These are phyloP conservation scores for Pampus argenteus DNA, from an alignment of 2,797 vertebrate genomes.

Conservation along the genomic window DNA sequence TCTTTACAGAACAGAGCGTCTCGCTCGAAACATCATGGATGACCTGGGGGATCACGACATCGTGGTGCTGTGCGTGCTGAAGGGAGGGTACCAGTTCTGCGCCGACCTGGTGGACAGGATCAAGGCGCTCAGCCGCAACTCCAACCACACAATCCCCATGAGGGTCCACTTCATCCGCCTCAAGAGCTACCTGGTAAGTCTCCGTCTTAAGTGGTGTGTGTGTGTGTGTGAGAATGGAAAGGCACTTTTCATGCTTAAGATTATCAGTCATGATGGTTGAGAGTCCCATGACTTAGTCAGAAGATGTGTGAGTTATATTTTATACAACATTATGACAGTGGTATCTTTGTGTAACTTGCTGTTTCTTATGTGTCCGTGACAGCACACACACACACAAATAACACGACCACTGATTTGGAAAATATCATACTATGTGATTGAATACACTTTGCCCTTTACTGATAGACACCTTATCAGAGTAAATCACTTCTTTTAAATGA, in stretches of 20 bases:
- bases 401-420: neutral
- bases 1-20: conserved; percentile 88
- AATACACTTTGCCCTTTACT: neutral
- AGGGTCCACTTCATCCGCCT: conserved; percentile 94
- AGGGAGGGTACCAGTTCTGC: conserved; percentile 94
- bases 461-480: neutral
- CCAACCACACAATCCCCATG: conserved; percentile 89
- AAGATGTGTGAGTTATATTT: conserved; percentile 23
- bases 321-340: conserved; percentile 10
- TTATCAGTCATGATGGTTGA: conserved; percentile 13
- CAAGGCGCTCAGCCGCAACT: conserved; percentile 91
- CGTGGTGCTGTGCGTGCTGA: conserved; percentile 92
- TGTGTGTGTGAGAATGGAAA: neutral
- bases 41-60: conserved; percentile 93
- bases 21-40: conserved; percentile 93
- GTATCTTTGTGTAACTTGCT: conserved; percentile 39
- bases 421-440: neutral
- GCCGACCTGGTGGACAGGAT: conserved; percentile 91
- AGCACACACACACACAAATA: neutral
- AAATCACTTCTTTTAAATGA: neutral
- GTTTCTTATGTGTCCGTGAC: neutral
- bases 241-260: neutral
- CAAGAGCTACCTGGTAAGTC: conserved; percentile 91
- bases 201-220: neutral
- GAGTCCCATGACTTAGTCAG: conserved; percentile 42